Percentiles rank a stretch among this genome's conserved stretches.
Evolutionary conservation across 2,888 invertebrate genomes (phyloP).

Genomic region (Tetheella fluctuosa): DNA sequence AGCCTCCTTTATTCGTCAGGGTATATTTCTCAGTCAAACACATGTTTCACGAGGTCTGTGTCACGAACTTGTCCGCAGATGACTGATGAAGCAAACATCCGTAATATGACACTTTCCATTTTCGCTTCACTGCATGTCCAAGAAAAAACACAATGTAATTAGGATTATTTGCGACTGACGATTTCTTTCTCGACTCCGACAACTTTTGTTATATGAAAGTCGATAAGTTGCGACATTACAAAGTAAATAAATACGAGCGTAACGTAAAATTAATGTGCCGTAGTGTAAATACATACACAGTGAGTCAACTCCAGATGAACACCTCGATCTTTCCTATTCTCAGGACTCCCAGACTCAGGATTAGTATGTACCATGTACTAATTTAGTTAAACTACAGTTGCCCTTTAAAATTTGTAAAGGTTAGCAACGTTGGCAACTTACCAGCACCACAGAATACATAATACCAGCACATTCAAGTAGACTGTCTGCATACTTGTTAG

Average conservation of each 20-base stretch:
- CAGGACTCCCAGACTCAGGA: too few relatives aligned
- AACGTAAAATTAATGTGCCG: neutral
- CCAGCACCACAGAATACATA: too few relatives aligned
- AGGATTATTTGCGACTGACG: conserved; percentile 6
- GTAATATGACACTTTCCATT: conserved; percentile 27
- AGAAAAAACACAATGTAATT: conserved; percentile 15
- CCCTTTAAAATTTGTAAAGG: too few relatives aligned
- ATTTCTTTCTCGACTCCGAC: conserved; percentile 3
- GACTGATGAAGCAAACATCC: conserved; percentile 16
- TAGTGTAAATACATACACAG: too few relatives aligned
- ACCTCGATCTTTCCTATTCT: too few relatives aligned
- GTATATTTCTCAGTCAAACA: neutral
- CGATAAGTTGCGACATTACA: neutral
- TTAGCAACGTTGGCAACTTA: too few relatives aligned
- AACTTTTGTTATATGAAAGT: conserved; percentile 7
- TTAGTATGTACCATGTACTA: too few relatives aligned
- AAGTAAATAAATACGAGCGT: neutral
- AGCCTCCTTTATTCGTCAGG: neutral
- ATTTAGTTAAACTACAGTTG: too few relatives aligned
- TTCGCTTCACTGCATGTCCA: conserved; percentile 16
- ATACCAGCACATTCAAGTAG: too few relatives aligned
- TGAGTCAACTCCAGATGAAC: neutral
- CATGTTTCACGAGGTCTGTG: conserved; percentile 2
- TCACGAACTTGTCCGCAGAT: conserved; percentile 7
- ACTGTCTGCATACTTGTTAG: too few relatives aligned